Conservation (phyloP, 2,888 invertebrate species). For the Chymomyza fuscimana region DNA sequence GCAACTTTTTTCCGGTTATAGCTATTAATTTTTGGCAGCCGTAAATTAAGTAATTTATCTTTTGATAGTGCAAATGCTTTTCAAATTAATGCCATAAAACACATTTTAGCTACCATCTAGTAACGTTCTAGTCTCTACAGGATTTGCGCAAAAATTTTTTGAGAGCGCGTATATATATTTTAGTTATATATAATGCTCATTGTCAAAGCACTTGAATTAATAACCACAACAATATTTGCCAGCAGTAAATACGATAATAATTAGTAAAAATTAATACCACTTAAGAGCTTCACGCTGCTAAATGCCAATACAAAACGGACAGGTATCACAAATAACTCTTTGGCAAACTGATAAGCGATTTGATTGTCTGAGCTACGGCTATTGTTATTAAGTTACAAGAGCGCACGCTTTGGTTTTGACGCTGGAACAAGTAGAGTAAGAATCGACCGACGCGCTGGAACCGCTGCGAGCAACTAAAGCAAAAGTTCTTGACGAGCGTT, state of each 20-base stretch:
- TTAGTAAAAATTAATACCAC: conserved; percentile 75
- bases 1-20: conserved; percentile 12
- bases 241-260: conserved; percentile 70
- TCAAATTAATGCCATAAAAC: conserved; percentile 52
- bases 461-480: conserved; percentile 53
- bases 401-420: conserved; percentile 32
- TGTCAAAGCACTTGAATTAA: conserved; percentile 47
- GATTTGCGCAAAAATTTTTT: conserved; percentile 10
- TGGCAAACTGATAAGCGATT: conserved; percentile 63
- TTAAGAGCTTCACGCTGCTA: conserved; percentile 57
- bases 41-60: conserved; percentile 73
- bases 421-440: conserved; percentile 15
- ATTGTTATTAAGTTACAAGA: conserved; percentile 28
- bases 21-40: conserved; percentile 37
- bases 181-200: background rate
- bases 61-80: conserved; percentile 70
- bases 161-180: background rate
- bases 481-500: conserved; percentile 21
- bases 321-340: conserved; percentile 76
- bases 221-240: background rate
- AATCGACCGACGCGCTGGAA: conserved; percentile 48
- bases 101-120: conserved; percentile 25
- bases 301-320: conserved; percentile 63
- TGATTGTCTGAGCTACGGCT: conserved; percentile 41
- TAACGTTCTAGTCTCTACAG: background rate